These are phyloP conservation scores for Lepeophtheirus nordmannii DNA, from an alignment of 2,888 invertebrate species.

Conservation along the genomic window DNA sequence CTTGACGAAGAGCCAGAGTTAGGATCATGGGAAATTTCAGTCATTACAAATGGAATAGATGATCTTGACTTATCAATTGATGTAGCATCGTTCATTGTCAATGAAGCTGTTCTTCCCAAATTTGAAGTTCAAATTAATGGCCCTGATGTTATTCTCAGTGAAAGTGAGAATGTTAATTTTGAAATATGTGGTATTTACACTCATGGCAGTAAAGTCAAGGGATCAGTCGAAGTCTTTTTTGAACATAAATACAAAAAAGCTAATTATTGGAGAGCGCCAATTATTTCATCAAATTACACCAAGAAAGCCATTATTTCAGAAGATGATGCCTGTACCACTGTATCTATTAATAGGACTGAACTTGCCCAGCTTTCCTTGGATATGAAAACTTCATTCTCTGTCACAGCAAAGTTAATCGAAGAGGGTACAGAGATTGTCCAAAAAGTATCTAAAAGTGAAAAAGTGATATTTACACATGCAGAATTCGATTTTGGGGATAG, in stretches of 20 bases:
- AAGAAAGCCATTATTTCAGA: neutral
- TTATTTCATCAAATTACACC: neutral
- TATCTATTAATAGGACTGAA: constrained; percentile 8
- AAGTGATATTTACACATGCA: constrained; percentile 1
- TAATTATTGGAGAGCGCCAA: constrained; percentile 22
- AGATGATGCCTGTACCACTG: constrained; percentile 8
- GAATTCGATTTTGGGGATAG: neutral
- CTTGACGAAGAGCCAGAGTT: constrained; percentile 16
- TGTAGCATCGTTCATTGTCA: neutral
- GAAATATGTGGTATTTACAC: constrained; percentile 15
- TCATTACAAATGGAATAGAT: neutral
- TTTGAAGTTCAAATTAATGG: constrained; percentile 20
- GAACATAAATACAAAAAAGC: neutral
- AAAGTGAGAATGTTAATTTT: neutral
- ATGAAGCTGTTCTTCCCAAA: constrained; percentile 15
- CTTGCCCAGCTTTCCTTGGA: neutral
- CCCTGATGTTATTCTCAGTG: neutral
- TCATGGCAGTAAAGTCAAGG: constrained; percentile 13
- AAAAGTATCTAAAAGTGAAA: neutral
- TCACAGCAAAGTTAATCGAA: constrained; percentile 6
- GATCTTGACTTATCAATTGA: neutral
- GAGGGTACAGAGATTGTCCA: neutral
- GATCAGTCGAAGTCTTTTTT: neutral
- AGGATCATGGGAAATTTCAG: constrained; percentile 1
- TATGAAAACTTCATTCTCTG: neutral